These are phyloP conservation scores for Melanostoma mellinum DNA, from an alignment of 2,888 invertebrate genomes.

Conservation along the genomic window DNA sequence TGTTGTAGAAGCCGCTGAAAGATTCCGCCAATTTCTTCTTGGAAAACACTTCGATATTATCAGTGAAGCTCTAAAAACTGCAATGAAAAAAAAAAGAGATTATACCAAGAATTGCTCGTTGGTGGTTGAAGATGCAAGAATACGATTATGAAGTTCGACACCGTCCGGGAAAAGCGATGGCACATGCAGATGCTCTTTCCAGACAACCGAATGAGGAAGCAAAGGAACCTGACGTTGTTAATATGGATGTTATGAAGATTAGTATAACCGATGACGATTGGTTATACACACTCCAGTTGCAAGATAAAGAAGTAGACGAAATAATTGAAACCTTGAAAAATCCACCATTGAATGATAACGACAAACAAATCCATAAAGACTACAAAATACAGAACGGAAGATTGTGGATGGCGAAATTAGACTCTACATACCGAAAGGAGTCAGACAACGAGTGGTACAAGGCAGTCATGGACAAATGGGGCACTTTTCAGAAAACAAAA, in stretches of 20 bases:
- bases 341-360: neutral
- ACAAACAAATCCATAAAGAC: no score
- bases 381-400: neutral
- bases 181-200: neutral
- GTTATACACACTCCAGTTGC: slow-evolving; percentile 4
- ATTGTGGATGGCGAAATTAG: neutral
- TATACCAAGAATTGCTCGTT: slow-evolving; percentile 64
- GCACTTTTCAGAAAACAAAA: neutral
- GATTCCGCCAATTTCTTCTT: slow-evolving; percentile 65
- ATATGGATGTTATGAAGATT: slow-evolving; percentile 4
- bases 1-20: neutral
- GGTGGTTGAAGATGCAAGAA: no score
- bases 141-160: no score
- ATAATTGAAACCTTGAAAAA: neutral
- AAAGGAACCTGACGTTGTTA: neutral
- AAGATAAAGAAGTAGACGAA: neutral
- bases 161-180: slow-evolving; percentile 58
- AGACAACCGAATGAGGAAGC: neutral
- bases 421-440: neutral
- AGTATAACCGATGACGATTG: neutral
- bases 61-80: slow-evolving; percentile 43
- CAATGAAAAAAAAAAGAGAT: slow-evolving; percentile 47
- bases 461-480: neutral
- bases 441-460: neutral
- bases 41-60: slow-evolving; percentile 45